phyloP scores from a whole-genome alignment of 2,888 invertebrate species.

The Diadromus collaris region DNA sequence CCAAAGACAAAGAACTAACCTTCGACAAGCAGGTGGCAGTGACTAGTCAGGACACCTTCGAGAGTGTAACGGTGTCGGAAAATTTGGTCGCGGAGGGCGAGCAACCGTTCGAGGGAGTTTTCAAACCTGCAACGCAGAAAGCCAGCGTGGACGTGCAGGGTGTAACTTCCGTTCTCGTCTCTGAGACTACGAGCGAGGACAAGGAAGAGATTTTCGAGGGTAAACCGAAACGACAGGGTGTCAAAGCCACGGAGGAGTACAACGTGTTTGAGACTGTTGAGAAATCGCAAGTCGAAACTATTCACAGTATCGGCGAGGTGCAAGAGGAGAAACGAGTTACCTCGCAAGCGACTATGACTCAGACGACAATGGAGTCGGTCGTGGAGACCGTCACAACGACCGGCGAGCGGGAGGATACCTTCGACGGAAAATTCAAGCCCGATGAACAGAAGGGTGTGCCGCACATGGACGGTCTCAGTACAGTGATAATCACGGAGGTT shows the following conservation, averaged over 20 bases:
- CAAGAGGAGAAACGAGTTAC: conserved; percentile 66
- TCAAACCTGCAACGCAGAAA: conserved; percentile 77
- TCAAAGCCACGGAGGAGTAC: conserved; percentile 64
- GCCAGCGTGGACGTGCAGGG: conserved; percentile 80
- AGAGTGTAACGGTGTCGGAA: conserved; percentile 82
- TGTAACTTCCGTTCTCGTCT: conserved; percentile 77
- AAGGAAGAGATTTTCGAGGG: conserved; percentile 74
- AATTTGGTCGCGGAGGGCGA: conserved; percentile 79
- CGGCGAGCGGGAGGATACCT: conserved; percentile 78
- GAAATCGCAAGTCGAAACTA: conserved; percentile 69
- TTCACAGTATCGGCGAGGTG: conserved; percentile 70
- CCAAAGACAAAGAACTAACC: conserved; percentile 66
- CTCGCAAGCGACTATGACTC: conserved; percentile 70
- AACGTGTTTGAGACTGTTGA: conserved; percentile 68
- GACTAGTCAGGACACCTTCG: conserved; percentile 80
- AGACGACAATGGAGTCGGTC: conserved; percentile 68
- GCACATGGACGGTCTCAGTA: conserved; percentile 68
- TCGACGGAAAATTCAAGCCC: conserved; percentile 68
- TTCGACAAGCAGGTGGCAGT: conserved; percentile 78
- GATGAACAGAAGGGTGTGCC: conserved; percentile 71
- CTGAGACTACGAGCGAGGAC: conserved; percentile 76
- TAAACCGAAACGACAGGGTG: conserved; percentile 50
- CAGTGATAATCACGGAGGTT: conserved; percentile 72
- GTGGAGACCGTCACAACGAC: conserved; percentile 73
- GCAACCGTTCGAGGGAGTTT: conserved; percentile 76